A percentile compares a stretch with the other conserved stretches of the same genome.
These are phyloP conservation scores for Tenrec ecaudatus DNA, from an alignment of 2,113 vertebrate genomes.

Conservation along the genomic window DNA sequence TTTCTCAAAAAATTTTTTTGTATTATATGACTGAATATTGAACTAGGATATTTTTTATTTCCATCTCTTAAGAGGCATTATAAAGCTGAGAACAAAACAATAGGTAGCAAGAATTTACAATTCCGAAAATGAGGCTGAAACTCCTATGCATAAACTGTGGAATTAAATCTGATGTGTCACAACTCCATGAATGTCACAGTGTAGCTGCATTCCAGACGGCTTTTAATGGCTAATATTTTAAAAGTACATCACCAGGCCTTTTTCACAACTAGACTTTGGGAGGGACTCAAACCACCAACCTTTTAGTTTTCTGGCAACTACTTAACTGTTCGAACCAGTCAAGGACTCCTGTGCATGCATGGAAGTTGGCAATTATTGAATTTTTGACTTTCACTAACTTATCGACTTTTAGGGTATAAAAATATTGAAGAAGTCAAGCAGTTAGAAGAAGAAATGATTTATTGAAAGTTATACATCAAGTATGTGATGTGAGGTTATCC, in stretches of 20 bases:
- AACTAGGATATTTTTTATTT: not conserved
- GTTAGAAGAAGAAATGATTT: not conserved
- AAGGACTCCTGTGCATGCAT: not conserved
- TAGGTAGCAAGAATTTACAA: not conserved
- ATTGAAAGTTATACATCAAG: not conserved
- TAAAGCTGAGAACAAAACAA: not conserved
- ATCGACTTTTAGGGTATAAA: fast-evolving
- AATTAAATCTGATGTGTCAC: not conserved
- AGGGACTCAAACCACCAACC: not conserved
- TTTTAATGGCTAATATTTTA: not conserved
- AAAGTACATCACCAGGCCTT: not conserved
- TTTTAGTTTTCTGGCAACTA: not conserved
- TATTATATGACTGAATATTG: not conserved
- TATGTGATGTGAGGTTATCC: not conserved
- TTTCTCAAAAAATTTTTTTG: constrained; percentile 63
- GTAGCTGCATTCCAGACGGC: no score
- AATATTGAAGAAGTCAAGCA: not conserved
- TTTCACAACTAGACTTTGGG: not conserved
- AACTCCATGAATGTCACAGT: not conserved
- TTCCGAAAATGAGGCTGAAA: not conserved
- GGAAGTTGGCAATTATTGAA: not conserved
- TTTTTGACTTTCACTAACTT: not conserved
- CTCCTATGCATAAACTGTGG: not conserved
- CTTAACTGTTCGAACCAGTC: not conserved
- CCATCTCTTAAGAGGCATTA: not conserved